These are phyloP conservation scores for Chrysopa pallens DNA, from an alignment of 1,140 invertebrate genomes.

Conservation along the genomic window DNA sequence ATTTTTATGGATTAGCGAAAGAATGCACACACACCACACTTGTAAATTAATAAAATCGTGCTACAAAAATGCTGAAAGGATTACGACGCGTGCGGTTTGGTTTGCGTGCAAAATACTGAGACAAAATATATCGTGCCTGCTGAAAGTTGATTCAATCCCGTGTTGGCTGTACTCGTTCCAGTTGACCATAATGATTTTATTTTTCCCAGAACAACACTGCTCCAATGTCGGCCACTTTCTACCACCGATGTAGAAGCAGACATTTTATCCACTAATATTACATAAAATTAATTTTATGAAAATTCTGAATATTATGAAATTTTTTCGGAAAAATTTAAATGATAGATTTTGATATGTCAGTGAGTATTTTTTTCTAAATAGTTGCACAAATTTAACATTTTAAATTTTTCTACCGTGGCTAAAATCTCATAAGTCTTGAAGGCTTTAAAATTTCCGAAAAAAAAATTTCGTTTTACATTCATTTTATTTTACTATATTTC, in stretches of 20 bases:
- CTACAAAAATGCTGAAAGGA: not conserved
- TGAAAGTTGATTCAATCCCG: slow-evolving; percentile 56
- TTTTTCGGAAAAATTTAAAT: slow-evolving; percentile 1
- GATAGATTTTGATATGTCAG: too few relatives aligned
- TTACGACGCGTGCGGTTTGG: not conserved
- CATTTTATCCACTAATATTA: slow-evolving; percentile 5
- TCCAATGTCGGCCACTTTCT: slow-evolving; percentile 41
- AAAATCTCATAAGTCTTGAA: too few relatives aligned
- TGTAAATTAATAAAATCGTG: too few relatives aligned
- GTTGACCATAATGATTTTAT: slow-evolving; percentile 69
- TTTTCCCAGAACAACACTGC: slow-evolving; percentile 62
- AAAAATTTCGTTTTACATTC: too few relatives aligned
- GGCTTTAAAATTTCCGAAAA: too few relatives aligned
- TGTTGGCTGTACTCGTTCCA: slow-evolving; percentile 43
- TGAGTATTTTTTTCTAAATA: too few relatives aligned
- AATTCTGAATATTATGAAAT: not conserved
- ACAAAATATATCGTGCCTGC: slow-evolving; percentile 27
- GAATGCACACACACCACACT: too few relatives aligned
- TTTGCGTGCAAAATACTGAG: not conserved
- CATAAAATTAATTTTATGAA: too few relatives aligned
- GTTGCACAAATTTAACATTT: too few relatives aligned
- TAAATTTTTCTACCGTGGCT: too few relatives aligned
- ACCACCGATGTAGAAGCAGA: slow-evolving; percentile 33
- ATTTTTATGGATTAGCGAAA: not conserved
- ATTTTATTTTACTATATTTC: too few relatives aligned